These are phyloP conservation scores for Tokudaia tokunoshimensis DNA, from an alignment of 2,797 vertebrate genomes.

Conservation along the genomic window DNA sequence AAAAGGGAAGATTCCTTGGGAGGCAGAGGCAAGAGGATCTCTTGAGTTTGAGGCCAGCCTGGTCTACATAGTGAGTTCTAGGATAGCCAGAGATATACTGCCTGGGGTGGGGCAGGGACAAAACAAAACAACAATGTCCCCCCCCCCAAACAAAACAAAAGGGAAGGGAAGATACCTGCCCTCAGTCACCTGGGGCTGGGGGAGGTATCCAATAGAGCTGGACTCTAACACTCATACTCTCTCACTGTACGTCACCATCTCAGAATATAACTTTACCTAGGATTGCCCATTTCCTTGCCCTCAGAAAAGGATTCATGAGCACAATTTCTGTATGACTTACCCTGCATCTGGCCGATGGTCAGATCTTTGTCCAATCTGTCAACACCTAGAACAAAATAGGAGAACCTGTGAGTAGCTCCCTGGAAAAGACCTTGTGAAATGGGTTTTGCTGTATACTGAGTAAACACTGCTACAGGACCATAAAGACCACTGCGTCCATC, in stretches of 20 bases:
- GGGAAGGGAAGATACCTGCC: not conserved
- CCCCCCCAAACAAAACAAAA: not conserved
- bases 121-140: not conserved
- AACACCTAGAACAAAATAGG: slow-evolving; percentile 91
- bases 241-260: not conserved
- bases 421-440: slow-evolving; percentile 40
- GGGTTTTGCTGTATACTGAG: not conserved
- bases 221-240: not conserved
- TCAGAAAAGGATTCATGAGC: not conserved
- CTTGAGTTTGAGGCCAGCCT: not conserved
- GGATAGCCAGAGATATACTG: not conserved
- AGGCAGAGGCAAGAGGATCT: not conserved
- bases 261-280: slow-evolving; percentile 2
- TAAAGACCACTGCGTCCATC: slow-evolving; percentile 6
- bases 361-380: slow-evolving; percentile 99
- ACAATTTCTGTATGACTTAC: slow-evolving; percentile 86
- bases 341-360: slow-evolving; percentile 99
- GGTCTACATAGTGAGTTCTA: not conserved
- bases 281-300: not conserved
- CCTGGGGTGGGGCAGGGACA: not conserved
- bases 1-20: slow-evolving; percentile 22
- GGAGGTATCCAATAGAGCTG: not conserved
- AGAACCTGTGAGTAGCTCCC: slow-evolving; percentile 6
- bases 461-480: slow-evolving; percentile 32
- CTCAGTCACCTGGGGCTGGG: not conserved